phyloP scores from a whole-genome alignment of 2,888 invertebrate species.

The Chrysomela aeneicollis region DNA sequence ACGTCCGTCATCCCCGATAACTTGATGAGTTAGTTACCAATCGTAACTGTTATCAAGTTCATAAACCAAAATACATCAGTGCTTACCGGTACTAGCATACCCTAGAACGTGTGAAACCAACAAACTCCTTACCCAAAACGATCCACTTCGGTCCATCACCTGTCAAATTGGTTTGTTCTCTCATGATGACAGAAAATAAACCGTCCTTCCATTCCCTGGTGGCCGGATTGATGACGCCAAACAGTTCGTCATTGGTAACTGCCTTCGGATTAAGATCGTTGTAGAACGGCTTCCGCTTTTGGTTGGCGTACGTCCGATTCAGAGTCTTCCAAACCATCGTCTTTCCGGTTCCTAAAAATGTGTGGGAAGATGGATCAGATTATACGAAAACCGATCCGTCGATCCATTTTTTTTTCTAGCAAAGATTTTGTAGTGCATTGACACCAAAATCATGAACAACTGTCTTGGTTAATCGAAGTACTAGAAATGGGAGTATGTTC shows the following conservation, averaged over 20 bases:
- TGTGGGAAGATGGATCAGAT: conserved; percentile 70
- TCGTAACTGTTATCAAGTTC: no score
- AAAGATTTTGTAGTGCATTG: no score
- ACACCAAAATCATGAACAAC: no score
- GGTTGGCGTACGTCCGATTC: conserved; percentile 81
- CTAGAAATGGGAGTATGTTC: no score
- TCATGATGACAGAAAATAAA: conserved; percentile 89
- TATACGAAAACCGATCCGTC: no score
- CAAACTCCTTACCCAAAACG: conserved; percentile 36
- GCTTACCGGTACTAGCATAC: no score
- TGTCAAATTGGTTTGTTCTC: conserved; percentile 89
- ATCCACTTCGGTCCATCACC: conserved; percentile 94
- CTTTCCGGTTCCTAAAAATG: conserved; percentile 91
- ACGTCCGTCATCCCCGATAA: no score
- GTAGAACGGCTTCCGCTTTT: conserved; percentile 82
- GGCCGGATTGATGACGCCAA: conserved; percentile 92
- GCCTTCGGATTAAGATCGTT: conserved; percentile 96
- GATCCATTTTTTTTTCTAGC: no score
- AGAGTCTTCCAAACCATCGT: conserved; percentile 93
- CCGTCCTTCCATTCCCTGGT: conserved; percentile 73
- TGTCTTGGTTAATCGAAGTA: no score
- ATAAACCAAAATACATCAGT: no score
- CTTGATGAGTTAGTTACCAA: no score
- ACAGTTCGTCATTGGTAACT: conserved; percentile 93
- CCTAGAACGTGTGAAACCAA: no score